These are phyloP conservation scores for Otus sunia DNA, from an alignment of 2,113 vertebrate species.

Conservation along the genomic window DNA sequence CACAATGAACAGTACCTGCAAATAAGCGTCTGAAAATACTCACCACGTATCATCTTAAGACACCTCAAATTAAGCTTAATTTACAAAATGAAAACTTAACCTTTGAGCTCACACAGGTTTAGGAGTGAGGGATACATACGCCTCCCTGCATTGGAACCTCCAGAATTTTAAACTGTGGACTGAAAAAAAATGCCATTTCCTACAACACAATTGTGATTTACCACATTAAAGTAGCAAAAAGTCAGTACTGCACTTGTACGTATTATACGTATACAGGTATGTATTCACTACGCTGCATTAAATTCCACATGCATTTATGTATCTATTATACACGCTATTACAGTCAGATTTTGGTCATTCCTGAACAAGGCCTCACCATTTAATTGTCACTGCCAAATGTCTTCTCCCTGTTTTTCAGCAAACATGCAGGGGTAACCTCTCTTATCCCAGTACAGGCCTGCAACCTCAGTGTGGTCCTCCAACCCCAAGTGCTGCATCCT, in stretches of 20 bases:
- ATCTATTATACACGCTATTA: slow-evolving; percentile 58
- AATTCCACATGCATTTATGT: slow-evolving; percentile 61
- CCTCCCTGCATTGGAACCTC: neutral
- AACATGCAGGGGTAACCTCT: slow-evolving; percentile 20
- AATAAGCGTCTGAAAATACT: slow-evolving; percentile 51
- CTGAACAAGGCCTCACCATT: slow-evolving; percentile 62
- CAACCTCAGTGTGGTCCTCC: neutral
- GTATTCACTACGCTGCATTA: slow-evolving; percentile 45
- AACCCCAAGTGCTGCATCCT: neutral
- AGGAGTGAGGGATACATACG: neutral
- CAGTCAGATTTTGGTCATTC: slow-evolving; percentile 63
- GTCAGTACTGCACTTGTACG: slow-evolving; percentile 40
- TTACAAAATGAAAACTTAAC: slow-evolving; percentile 43
- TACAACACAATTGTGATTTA: slow-evolving; percentile 55
- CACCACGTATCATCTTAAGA: slow-evolving; percentile 14
- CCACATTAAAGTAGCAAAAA: slow-evolving; percentile 46
- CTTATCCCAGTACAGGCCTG: neutral
- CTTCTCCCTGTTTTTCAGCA: slow-evolving; percentile 1
- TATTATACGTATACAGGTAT: slow-evolving; percentile 40
- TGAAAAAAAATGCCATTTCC: neutral
- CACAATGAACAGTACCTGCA: slow-evolving; percentile 52
- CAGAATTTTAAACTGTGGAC: neutral
- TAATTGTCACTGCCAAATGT: slow-evolving; percentile 18
- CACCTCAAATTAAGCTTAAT: slow-evolving; percentile 47
- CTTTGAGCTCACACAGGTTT: slow-evolving; percentile 5